Evolutionary conservation across 2,888 invertebrate genomes (phyloP), one percentile per base, ranked within the genome.

Genomic region (Hirtodrosophila confusa): DNA sequence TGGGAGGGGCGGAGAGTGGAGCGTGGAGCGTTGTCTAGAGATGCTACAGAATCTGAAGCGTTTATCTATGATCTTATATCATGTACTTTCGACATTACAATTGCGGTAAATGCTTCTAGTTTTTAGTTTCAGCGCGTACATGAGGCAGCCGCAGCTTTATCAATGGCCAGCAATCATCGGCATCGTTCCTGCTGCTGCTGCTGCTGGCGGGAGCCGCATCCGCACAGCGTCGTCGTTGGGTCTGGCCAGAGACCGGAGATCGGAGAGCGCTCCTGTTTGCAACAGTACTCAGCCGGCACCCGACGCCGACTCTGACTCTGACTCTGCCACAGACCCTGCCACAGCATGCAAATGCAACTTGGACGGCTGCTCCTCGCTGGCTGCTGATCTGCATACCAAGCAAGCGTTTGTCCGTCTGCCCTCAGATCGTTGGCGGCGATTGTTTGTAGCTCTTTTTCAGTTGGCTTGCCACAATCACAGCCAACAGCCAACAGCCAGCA

Each of bases 1-100:
- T 43, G 63, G 48, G 56, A 31, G 51, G 39, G 33, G 17, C 3
- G 9, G 7, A 8, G 31, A 31, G 31, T 4, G 6, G 2, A 40
- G 37, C 17, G 2, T 17, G 49, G 17, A 51, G 62, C 69, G 31
- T 35, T 55, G 68, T 70, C 78, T 63, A 41, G 57, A 88, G 88
- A 83, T 83, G 87, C 75, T 74, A 68, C 75, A 75, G 80, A 86
- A 83, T 80, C 83, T 78, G 86, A 83, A 87, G 78, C 80, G 80
- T 89, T 90, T 91, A 91, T 90, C 90, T 89, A 63, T 73, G 88
- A 91, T 90, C 91, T 90, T 89, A 89, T 90, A 90, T 90, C 91
- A 85, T 91, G 91, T 91, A 91, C 85, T 89, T 90, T 89, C 90
- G 91, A 91, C 91, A 90, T 90, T 90, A 90, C 91, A 91, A 91